Evolutionary conservation across 2,113 vertebrate species (phyloP), one percentile per base, ranked within the genome.

Genomic region (Orthonyx spaldingii): DNA sequence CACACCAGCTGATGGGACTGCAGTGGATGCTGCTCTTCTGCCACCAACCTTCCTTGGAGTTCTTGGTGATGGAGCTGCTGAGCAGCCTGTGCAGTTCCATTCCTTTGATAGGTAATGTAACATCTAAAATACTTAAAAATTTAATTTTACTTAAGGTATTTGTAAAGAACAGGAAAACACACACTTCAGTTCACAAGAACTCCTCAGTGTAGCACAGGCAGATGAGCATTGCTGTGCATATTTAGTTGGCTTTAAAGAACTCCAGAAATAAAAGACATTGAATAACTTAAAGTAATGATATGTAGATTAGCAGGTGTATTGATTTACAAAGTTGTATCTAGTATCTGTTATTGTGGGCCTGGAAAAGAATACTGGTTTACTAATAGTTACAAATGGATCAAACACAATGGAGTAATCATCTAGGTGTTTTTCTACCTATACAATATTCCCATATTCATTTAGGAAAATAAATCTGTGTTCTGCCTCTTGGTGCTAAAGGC

Each of bases 71-170:
- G 90, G 96, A 13, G 95, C 97, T 95, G 95, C 93, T 60, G 98
- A 99, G 14, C 98, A 98, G 11, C 96, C 98, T 12, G 94, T 98
- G 24, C 99, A 99, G 91, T 99, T 99, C 95, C 98, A 98, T 75
- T 99, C 99, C 30, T 99, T 99, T 97, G 99, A 99, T 97, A 99
- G 99, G 99, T 99, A 98, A 90, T 32, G 6, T 52, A 60, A 32
- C 27, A 64, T 37, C 16, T 76, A 6, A 91, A 85, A 69, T 53
- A 60, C 12, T 74, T 17, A 5, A 50, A 50, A 11, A 3, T 47
- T 91, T 72, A 2, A 9, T 42, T 56, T 75, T 53, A 14, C 35
- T 41, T 41, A 18, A 84, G 41, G 3, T 60, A 15, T 15, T 44
- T 84, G 13, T 61, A 59, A 87, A 30, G 20, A 60, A 32, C 9